Evolutionary conservation across 2,888 invertebrate species (phyloP), one percentile per base, ranked within the genome.

Genomic region (Lypha dubia): DNA sequence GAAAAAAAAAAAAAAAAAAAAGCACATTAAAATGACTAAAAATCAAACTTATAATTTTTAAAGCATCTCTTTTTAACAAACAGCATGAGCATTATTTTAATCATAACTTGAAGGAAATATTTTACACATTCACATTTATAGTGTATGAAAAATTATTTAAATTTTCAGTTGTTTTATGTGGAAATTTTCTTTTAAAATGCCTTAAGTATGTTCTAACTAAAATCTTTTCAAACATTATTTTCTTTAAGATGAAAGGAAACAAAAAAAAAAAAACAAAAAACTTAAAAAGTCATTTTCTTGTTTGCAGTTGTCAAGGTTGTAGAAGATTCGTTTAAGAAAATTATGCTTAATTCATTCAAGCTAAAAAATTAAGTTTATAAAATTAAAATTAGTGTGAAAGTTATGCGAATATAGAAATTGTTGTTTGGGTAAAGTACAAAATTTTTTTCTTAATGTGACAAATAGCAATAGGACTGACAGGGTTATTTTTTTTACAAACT

Each of bases 81-180:
- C 77, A 84, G 77, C 63, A 74, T 81, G 77, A 81, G 68, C 68
- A 74, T 77, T 84, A 75, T 84, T 80, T 76, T 76, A 80, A 73
- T 80, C 46, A 77, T 63, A 77, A 84, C 56, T 24, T 7, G n/a
- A 74, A 20, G 3, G 53, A 49, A 44, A 63, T 63, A 56, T 63
- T 35, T 1, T 44, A 17, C 20, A 77, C 38, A 11, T 35, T 49
- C 32, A 49, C 46, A 53, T 44, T 35, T n/a, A 76, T 24, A 62
- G 35, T 49, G 20, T 28, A 71, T 38, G 60, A 62, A 79, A 68
- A 63, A 60, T 70, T 56, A 63, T 67, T 68, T 32, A 44, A 32
- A 44, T 79, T 53, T 35, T 62, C 41, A 41, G 24, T n/a, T 68
- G 44, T 56, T 24, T 41, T 38, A 53, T 46, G 28, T 41, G 28